Percentiles rank a stretch among this genome's conserved stretches.
Conservation (phyloP, 2,797 vertebrate genomes). For the Agapornis canus region DNA sequence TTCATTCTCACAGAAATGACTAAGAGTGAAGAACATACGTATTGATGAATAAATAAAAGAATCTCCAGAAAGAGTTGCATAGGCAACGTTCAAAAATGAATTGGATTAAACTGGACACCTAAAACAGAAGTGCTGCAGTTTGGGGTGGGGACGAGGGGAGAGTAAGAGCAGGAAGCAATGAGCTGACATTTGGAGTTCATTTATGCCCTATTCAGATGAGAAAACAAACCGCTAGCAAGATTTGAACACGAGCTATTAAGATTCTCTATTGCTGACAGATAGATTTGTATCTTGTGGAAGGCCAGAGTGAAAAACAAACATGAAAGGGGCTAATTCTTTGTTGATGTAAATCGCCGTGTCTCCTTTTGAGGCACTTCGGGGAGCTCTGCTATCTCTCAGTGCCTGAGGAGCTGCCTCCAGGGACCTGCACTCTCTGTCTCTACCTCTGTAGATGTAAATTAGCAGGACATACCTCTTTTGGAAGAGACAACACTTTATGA, state of each 20-base stretch:
- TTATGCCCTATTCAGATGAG: not conserved
- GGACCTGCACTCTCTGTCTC: not conserved
- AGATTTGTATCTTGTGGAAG: not conserved
- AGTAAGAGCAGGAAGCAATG: not conserved
- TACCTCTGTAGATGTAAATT: not conserved
- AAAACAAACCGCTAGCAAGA: not conserved
- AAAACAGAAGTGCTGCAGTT: not conserved
- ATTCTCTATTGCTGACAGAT: not conserved
- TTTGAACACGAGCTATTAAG: not conserved
- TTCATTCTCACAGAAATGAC: constrained; percentile 1
- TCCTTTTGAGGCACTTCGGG: not conserved
- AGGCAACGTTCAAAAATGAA: not conserved
- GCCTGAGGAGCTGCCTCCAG: not conserved
- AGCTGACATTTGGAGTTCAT: constrained; percentile 8
- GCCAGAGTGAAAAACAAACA: not conserved
- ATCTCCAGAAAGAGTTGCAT: not conserved
- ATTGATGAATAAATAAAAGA: not conserved
- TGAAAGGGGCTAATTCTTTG: not conserved
- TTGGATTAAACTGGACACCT: not conserved
- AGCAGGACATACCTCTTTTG: not conserved
- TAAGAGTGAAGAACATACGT: not conserved
- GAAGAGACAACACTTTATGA: not conserved
- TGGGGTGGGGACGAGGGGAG: not conserved
- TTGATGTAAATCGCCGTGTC: not conserved
- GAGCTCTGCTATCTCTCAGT: not conserved